Percentiles rank a stretch among this genome's conserved stretches.
Conservation (phyloP, 2,888 invertebrate genomes). For the Carcina quercana region DNA sequence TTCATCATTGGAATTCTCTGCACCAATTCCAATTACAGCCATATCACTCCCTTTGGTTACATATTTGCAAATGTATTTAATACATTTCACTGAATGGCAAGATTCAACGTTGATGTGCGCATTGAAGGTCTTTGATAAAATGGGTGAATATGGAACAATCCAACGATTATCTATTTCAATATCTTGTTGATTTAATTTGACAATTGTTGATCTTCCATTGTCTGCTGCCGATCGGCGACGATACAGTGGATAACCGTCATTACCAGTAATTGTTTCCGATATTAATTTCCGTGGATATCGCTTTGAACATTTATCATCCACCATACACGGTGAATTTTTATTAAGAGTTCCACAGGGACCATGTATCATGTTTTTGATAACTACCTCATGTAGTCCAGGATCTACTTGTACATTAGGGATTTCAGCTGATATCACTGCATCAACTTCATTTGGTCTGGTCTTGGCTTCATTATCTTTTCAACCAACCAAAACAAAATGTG, state of each 20-base stretch:
- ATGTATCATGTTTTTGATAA: slow-evolving; percentile 12
- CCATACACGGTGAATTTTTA: slow-evolving; percentile 12
- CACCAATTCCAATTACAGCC: slow-evolving; percentile 9
- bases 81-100: slow-evolving; percentile 14
- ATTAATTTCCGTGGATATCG: slow-evolving; percentile 5
- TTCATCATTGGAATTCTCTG: slow-evolving; percentile 18
- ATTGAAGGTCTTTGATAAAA: slow-evolving; percentile 12
- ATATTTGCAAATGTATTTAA: slow-evolving; percentile 13
- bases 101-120: slow-evolving; percentile 14
- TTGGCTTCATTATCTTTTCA: slow-evolving; percentile 24
- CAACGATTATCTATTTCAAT: slow-evolving; percentile 23
- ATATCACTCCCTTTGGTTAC: slow-evolving; percentile 7
- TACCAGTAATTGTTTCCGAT: slow-evolving; percentile 6
- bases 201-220: neutral
- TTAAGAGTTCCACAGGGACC: slow-evolving; percentile 14
- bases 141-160: slow-evolving; percentile 17
- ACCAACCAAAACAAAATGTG: slow-evolving; percentile 26
- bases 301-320: slow-evolving; percentile 9
- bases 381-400: slow-evolving; percentile 8
- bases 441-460: slow-evolving; percentile 28
- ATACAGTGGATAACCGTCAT: slow-evolving; percentile 8
- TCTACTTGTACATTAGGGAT: slow-evolving; percentile 19
- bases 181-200: slow-evolving; percentile 10
- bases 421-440: slow-evolving; percentile 28
- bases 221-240: slow-evolving; percentile 1